A percentile compares a stretch with the other conserved stretches of the same genome.
Conservation (phyloP, 2,888 invertebrate species). For the Plemyria rubiginata region DNA sequence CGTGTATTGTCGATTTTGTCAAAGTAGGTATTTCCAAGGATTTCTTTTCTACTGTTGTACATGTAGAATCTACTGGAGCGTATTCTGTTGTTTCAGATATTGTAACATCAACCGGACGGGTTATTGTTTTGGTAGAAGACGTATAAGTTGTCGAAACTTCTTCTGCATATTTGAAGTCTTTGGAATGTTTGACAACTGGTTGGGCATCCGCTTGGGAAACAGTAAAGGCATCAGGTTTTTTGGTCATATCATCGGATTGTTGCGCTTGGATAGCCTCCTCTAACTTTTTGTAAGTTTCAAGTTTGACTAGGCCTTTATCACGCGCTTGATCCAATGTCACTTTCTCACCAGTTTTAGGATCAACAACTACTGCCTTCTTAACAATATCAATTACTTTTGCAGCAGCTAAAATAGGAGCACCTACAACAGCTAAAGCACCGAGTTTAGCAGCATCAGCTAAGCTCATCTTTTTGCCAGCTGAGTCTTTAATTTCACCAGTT, state of each 20-base stretch:
- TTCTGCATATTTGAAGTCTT: slow-evolving; percentile 49
- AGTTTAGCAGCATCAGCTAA: slow-evolving; percentile 90
- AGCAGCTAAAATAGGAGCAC: slow-evolving; percentile 89
- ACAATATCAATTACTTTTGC: slow-evolving; percentile 88
- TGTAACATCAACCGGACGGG: slow-evolving; percentile 28
- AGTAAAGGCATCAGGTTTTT: slow-evolving; percentile 29
- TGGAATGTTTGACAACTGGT: slow-evolving; percentile 28
- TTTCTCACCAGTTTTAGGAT: slow-evolving; percentile 90
- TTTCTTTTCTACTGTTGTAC: slow-evolving; percentile 49
- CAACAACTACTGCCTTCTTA: slow-evolving; percentile 85
- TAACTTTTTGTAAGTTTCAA: slow-evolving; percentile 61
- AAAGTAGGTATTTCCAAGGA: slow-evolving; percentile 44
- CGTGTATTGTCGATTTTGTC: slow-evolving; percentile 44
- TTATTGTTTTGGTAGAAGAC: slow-evolving; percentile 13
- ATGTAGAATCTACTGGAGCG: slow-evolving; percentile 52
- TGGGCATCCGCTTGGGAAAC: slow-evolving; percentile 24
- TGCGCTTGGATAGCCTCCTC: slow-evolving; percentile 47
- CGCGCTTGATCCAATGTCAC: slow-evolving; percentile 90
- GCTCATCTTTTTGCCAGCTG: slow-evolving; percentile 87
- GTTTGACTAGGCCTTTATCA: slow-evolving; percentile 87
- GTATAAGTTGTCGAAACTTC: slow-evolving; percentile 29
- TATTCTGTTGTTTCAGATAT: slow-evolving; percentile 49
- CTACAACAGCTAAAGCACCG: slow-evolving; percentile 90
- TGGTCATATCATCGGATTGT: slow-evolving; percentile 31
- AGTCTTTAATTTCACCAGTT: slow-evolving; percentile 88